phyloP scores from a whole-genome alignment of 2,113 vertebrate genomes.

The Riparia riparia region DNA sequence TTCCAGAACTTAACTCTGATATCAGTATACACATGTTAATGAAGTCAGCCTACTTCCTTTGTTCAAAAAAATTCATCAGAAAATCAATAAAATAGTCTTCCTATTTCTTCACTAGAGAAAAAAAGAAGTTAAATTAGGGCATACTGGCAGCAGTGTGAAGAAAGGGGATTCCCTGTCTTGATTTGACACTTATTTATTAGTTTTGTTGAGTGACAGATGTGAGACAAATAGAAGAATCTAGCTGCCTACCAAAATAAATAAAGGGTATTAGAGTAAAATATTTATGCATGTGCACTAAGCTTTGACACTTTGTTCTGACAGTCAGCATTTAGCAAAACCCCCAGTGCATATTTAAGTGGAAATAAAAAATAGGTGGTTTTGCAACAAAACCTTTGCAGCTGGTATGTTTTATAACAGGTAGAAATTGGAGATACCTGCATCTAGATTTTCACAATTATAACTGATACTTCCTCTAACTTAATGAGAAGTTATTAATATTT shows the following conservation, averaged over 20 bases:
- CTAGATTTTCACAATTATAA: not conserved
- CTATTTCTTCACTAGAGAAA: not conserved
- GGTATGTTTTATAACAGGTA: not conserved
- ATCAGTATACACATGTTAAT: not conserved
- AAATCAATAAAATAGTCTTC: not conserved
- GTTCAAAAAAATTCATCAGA: not conserved
- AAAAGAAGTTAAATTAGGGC: not conserved
- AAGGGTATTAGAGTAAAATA: not conserved
- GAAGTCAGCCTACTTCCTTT: not conserved
- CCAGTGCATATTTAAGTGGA: not conserved
- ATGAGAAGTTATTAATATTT: conserved; percentile 3
- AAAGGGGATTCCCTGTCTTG: conserved; percentile 11
- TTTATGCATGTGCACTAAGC: not conserved
- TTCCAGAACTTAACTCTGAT: not conserved
- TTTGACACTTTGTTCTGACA: conserved; percentile 55
- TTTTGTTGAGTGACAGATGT: not conserved
- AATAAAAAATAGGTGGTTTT: not conserved
- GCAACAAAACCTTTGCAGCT: conserved; percentile 28
- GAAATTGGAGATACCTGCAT: not conserved
- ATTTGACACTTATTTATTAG: not conserved
- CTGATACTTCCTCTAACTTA: not conserved
- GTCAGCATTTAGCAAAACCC: conserved; percentile 22
- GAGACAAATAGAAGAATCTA: not conserved
- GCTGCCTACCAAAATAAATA: conserved; percentile 1
- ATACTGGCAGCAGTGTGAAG: not conserved